phyloP scores from a whole-genome alignment of 2,888 invertebrate genomes.

The Anthophora plumipes region DNA sequence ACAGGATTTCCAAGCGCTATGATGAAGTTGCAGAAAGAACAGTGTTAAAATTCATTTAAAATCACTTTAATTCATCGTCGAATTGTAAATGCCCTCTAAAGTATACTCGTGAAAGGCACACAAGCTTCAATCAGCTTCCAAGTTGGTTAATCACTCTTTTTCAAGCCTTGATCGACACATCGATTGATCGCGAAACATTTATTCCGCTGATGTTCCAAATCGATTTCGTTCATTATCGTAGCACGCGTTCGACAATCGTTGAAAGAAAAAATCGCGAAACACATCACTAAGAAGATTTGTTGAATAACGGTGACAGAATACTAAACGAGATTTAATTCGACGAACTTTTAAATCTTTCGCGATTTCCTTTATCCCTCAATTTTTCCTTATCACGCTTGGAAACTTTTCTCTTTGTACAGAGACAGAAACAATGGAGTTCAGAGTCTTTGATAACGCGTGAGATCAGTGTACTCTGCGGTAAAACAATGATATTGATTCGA shows the following conservation, averaged over 20 bases:
- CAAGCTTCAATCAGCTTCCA: background rate
- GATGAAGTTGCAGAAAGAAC: too few species aligned
- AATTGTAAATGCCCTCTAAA: background rate
- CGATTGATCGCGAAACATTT: conserved; percentile 47
- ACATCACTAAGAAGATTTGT: background rate
- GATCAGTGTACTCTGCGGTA: too few species aligned
- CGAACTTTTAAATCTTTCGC: background rate
- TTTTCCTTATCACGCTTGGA: background rate
- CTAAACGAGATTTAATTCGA: conserved; percentile 27
- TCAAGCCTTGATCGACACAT: conserved; percentile 23
- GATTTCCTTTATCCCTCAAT: conserved; percentile 13
- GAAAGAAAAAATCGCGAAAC: background rate
- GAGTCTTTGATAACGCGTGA: too few species aligned
- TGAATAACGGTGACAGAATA: background rate
- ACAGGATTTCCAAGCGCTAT: too few species aligned
- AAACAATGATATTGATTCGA: too few species aligned
- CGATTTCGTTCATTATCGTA: conserved; percentile 23
- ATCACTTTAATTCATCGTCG: too few species aligned
- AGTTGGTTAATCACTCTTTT: conserved; percentile 3
- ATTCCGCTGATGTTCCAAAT: background rate
- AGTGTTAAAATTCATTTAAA: too few species aligned
- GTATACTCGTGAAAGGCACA: background rate
- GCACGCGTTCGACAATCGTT: background rate
- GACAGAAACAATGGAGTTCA: too few species aligned
- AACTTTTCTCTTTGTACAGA: background rate